Base-by-base conservation (phyloP, 2,797 vertebrate species). In the Notolepis coatsorum region DNA sequence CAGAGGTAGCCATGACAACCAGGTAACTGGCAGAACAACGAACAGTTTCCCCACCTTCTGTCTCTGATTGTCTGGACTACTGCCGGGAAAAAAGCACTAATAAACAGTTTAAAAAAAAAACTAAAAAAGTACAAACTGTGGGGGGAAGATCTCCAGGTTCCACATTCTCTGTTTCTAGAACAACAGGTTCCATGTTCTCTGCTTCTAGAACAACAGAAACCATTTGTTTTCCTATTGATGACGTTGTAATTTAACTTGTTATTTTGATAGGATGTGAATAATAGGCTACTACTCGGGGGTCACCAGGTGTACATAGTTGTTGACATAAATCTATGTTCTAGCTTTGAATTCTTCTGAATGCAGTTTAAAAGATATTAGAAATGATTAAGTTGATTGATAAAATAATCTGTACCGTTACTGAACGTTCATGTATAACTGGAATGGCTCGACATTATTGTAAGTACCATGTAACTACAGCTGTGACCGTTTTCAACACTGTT, bases 251-350 rank as follows among this genome's bases (percentile, higher is more conserved):
- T 86, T 86, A 74, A 65, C 15, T 79, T 78, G 78, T 82, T 80
- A 85, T 88, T 90, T 91, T 87, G 77, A 90, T 88, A 87, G 88
- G 89, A 81, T 84, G 85, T 89, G 76, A 84, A 87, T 85, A 84
- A 75, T 74, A 63, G 20, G 17, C 31, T 23, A 72, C 68, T 50
- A 53, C 13, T 21, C 24, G 3, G 67, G 63, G 69, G 52, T 52
- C 61, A 86, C 64, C 67, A 81, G 81, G 75, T 82, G 80, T 62
- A 83, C 78, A 79, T 59, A 77, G 66, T 73, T 88, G 85, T 87
- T 49, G 63, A 89, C 63, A 90, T 85, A 87, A 55, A 75, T 84
- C 67, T 81, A 79, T 87, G 84, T 89, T 84, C 63, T 87, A 89
- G 85, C 73, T 84, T 63, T 58, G 52, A 50, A 68, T 65, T 84